Evolutionary conservation across 2,797 vertebrate species (phyloP), one percentile per base, ranked within the genome.

Genomic region (Ceyx erithaca): DNA sequence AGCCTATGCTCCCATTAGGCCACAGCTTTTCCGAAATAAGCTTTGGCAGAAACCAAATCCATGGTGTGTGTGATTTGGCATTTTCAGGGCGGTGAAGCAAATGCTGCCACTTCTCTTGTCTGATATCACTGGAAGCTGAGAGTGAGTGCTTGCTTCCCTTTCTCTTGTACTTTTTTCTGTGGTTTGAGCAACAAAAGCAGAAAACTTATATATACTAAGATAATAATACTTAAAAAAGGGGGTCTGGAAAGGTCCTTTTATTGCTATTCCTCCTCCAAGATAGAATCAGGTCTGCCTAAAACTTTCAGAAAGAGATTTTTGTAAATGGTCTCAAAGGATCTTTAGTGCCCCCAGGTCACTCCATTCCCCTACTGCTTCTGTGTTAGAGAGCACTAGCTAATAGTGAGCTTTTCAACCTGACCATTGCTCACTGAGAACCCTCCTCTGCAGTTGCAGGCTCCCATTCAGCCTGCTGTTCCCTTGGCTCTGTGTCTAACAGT

Each of bases 191-290:
- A 49, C 10, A 46, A 49, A 71, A 83, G 6, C 11, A 62, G 49
- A 78, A 87, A 80, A 62, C 6, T 18, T 75, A 7, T 43, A 6
- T 0, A 0, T 8, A 17, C 7, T 28, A 33, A 40, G 37, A 41
- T 67, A 3, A 28, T 43, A 41, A 33, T 57, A 49, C 3, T 4
- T 5, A 19, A 31, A 58, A 49, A 41, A 11, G 46, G 8, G 12
- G 40, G 57, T 2, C 59, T 55, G 25, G 14, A 59, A 67, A 48
- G 7, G 19, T 31, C 8, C 3, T 79, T 76, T 71, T 72, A 35
- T 79, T 64, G 46, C 23, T 80, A 2, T 76, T 76, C 22, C 14
- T 87, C 10, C 33, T 81, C 18, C 48, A 61, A 30, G 35, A 45
- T 4, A 61, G 21, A 75, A 80, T 26, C n/a, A 20, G 31, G 48